Conservation (phyloP, 1,140 invertebrate genomes). For the Brachionus paranguensis region DNA sequence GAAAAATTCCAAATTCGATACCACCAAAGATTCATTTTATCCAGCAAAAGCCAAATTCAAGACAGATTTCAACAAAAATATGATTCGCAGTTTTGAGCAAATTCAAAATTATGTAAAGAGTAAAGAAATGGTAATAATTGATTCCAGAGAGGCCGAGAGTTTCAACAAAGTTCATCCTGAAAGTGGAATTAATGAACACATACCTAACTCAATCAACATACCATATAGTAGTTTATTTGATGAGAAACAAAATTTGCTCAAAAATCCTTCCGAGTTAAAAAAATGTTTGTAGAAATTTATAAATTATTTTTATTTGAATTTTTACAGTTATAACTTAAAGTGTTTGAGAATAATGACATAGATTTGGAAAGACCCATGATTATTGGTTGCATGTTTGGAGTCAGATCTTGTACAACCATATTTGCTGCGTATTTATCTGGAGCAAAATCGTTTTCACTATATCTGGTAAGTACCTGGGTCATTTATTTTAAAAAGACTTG, state of each 20-base stretch:
- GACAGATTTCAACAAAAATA: not conserved
- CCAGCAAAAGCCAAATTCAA: not conserved
- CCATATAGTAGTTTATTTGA: constrained; percentile 36
- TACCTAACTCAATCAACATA: constrained; percentile 24
- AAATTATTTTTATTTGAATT: not conserved
- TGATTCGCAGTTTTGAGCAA: not conserved
- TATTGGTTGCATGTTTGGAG: not conserved
- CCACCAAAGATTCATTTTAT: not conserved
- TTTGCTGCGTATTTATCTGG: constrained; percentile 22
- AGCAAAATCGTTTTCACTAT: not conserved
- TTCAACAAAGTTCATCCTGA: not conserved
- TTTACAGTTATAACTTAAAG: not conserved
- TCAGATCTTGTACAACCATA: not conserved
- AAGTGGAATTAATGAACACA: not conserved
- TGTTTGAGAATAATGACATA: constrained; percentile 2
- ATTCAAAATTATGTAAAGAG: not conserved
- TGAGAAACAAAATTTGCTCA: not conserved
- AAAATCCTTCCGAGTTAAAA: not conserved
- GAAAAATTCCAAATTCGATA: not conserved
- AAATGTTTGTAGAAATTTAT: not conserved
- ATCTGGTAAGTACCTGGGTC: not conserved
- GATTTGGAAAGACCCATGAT: not conserved
- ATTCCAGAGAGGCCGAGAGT: not conserved
- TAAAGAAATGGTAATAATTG: not conserved
- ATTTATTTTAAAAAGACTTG: not conserved